These are phyloP conservation scores for Cyrtodaria siliqua DNA, from an alignment of 2,888 invertebrate genomes.

Conservation along the genomic window DNA sequence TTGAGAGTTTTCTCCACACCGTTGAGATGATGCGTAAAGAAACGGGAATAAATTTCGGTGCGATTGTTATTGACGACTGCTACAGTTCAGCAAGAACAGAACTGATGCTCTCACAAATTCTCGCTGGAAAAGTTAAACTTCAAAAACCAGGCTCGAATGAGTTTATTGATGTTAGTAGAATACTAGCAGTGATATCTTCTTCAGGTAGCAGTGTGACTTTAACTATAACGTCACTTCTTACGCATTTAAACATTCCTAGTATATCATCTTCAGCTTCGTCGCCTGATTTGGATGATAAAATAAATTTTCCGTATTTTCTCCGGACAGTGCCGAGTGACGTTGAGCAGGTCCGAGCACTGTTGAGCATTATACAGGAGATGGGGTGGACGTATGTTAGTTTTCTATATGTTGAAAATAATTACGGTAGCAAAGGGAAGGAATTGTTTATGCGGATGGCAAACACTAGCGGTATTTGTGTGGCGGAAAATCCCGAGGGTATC, in stretches of 20 bases:
- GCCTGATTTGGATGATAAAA: conserved; percentile 76
- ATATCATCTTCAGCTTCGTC: conserved; percentile 80
- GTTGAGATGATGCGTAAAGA: conserved; percentile 56
- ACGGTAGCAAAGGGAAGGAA: conserved; percentile 78
- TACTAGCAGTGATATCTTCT: conserved; percentile 87
- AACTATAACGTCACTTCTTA: conserved; percentile 70
- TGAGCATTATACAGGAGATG: conserved; percentile 72
- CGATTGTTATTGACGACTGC: conserved; percentile 80
- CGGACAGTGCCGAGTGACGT: conserved; percentile 82
- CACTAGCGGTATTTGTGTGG: conserved; percentile 75
- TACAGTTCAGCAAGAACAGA: conserved; percentile 71
- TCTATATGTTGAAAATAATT: conserved; percentile 79
- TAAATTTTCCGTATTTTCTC: conserved; percentile 79
- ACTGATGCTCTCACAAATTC: conserved; percentile 58
- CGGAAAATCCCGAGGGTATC: conserved; percentile 65
- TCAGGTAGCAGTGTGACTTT: conserved; percentile 84
- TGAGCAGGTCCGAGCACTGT: conserved; percentile 77
- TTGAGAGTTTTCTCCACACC: conserved; percentile 76
- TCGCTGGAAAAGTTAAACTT: conserved; percentile 61
- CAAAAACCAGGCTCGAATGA: conserved; percentile 34
- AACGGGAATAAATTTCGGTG: conserved; percentile 76
- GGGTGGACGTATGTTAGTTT: conserved; percentile 79
- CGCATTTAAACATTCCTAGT: conserved; percentile 73
- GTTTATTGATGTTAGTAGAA: conserved; percentile 61
- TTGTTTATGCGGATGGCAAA: conserved; percentile 69